A percentile compares a stretch with the other conserved stretches of the same genome.
Evolutionary conservation across 1,140 invertebrate species (phyloP).

Genomic region (Copidosoma floridanum): DNA sequence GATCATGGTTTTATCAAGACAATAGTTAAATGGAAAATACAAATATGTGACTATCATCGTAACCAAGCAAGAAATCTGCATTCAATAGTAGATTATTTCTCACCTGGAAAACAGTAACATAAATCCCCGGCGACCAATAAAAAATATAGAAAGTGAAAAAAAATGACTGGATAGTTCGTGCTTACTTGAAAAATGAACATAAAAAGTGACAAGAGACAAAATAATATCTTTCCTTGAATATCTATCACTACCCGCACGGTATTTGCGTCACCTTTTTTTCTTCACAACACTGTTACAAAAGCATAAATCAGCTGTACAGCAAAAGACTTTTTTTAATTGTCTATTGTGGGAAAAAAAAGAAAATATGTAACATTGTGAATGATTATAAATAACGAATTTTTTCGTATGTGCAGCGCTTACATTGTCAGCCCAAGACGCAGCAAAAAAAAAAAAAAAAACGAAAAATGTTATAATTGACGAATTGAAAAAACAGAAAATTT

Average conservation of each 20-base stretch:
- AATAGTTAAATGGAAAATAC: not conserved
- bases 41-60: conserved; percentile 3
- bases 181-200: not conserved
- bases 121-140: conserved; percentile 14
- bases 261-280: too few relatives aligned
- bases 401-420: conserved; percentile 1
- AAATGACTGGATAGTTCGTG: conserved; percentile 10
- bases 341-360: conserved; percentile 29
- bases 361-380: conserved; percentile 35
- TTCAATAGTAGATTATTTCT: conserved; percentile 11
- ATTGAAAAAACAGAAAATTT: conserved; percentile 3
- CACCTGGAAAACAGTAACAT: not conserved
- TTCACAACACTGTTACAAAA: too few relatives aligned
- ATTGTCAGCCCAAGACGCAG: conserved; percentile 21
- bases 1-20: not conserved
- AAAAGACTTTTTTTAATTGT: too few relatives aligned
- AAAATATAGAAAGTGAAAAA: too few relatives aligned
- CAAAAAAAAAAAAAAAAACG: too few relatives aligned
- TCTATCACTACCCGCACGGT: too few relatives aligned
- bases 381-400: conserved; percentile 16
- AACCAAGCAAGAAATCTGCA: not conserved
- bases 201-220: conserved; percentile 27
- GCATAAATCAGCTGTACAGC: too few relatives aligned
- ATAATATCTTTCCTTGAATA: too few relatives aligned
- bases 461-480: too few relatives aligned